Evolutionary conservation across 2,888 invertebrate species (phyloP).

Genomic region (Smittia sp.): DNA sequence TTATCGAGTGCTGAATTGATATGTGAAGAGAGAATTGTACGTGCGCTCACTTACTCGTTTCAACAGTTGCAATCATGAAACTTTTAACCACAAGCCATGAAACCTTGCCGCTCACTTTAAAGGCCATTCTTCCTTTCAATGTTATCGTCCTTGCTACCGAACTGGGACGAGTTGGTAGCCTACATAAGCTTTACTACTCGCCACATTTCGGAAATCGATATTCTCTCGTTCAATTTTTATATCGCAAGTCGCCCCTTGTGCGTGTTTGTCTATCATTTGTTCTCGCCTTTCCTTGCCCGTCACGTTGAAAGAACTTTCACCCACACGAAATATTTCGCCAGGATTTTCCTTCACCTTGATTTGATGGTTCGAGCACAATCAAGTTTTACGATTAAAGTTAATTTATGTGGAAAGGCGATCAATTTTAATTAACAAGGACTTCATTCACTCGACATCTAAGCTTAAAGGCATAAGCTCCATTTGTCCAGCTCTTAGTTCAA

Average conservation of each 20-base stretch:
- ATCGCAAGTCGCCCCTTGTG: constrained; percentile 3
- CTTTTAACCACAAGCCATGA: too few relatives aligned
- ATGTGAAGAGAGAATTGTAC: background rate
- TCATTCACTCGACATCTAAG: background rate
- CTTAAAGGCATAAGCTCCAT: background rate
- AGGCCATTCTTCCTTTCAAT: background rate
- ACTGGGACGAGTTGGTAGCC: background rate
- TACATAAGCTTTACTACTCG: constrained; percentile 15
- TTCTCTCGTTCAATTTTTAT: background rate
- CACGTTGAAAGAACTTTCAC: background rate
- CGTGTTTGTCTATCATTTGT: constrained; percentile 1
- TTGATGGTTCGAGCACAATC: background rate
- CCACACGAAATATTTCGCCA: background rate
- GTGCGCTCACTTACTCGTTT: background rate
- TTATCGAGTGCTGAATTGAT: background rate
- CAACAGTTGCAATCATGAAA: too few relatives aligned
- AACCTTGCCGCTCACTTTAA: too few relatives aligned
- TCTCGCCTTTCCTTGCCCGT: background rate
- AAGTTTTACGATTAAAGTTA: background rate
- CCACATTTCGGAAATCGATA: constrained; percentile 1
- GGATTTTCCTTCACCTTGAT: constrained; percentile 4
- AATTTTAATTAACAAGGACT: background rate
- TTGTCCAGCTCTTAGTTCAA: background rate
- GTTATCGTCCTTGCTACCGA: background rate
- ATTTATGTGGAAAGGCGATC: background rate